Conservation (phyloP, 2,113 vertebrate genomes). For the Mobula hypostoma region DNA sequence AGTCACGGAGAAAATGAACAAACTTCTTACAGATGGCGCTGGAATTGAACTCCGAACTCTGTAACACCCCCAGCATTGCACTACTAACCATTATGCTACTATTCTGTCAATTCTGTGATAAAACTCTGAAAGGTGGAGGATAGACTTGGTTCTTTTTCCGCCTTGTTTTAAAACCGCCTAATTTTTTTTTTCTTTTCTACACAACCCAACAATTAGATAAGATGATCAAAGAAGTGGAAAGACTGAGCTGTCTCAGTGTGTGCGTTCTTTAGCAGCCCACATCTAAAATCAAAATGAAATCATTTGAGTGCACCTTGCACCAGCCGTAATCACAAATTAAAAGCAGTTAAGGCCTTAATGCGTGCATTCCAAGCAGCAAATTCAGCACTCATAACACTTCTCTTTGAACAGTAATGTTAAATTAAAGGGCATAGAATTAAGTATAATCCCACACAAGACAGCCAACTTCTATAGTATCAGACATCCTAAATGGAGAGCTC, state of each 20-base stretch:
- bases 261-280: constrained; percentile 32
- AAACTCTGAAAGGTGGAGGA: background rate
- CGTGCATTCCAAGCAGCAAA: background rate
- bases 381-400: background rate
- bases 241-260: background rate
- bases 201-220: background rate
- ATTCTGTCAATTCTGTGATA: too few relatives aligned
- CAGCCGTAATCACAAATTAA: constrained; percentile 23
- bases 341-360: constrained; percentile 16
- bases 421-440: constrained; percentile 28
- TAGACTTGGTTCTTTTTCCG: background rate
- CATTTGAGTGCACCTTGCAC: background rate
- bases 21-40: too few relatives aligned
- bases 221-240: constrained; percentile 7
- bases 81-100: too few relatives aligned
- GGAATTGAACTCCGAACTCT: too few relatives aligned
- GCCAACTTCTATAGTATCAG: background rate
- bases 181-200: background rate
- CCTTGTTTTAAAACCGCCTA: background rate
- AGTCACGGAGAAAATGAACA: too few relatives aligned
- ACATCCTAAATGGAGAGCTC: background rate
- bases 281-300: constrained; percentile 25
- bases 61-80: too few relatives aligned
- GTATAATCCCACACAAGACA: constrained; percentile 10
- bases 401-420: constrained; percentile 28